Conservation (phyloP, 2,797 vertebrate species). For the Sebastes kiyomatsui region DNA sequence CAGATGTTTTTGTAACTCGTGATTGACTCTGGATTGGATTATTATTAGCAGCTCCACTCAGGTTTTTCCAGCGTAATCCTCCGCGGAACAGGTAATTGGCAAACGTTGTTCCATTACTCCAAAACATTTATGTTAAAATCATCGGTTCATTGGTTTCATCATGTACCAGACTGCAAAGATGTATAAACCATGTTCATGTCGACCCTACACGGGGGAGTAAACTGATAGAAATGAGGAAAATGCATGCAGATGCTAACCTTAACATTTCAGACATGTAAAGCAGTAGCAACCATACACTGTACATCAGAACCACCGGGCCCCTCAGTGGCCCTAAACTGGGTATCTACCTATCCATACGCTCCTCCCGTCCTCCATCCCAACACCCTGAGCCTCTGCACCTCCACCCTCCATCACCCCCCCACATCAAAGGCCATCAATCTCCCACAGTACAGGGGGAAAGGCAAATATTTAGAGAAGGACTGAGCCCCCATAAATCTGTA, state of each 20-base stretch:
- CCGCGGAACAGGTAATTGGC: slow-evolving; percentile 60
- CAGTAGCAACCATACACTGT: neutral
- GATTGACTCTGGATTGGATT: slow-evolving; percentile 67
- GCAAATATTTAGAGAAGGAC: slow-evolving; percentile 89
- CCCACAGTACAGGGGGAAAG: slow-evolving; percentile 84
- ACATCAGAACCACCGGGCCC: slow-evolving; percentile 11
- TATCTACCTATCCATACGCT: slow-evolving; percentile 54
- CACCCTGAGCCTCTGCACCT: slow-evolving; percentile 60
- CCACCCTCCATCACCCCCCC: slow-evolving; percentile 38
- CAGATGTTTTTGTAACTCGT: slow-evolving; percentile 74
- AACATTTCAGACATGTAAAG: neutral
- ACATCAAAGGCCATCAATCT: slow-evolving; percentile 88
- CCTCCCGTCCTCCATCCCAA: slow-evolving; percentile 57
- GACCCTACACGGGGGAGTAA: neutral
- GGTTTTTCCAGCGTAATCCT: slow-evolving; percentile 54
- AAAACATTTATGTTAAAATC: slow-evolving; percentile 51
- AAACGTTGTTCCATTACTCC: slow-evolving; percentile 36
- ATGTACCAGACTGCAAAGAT: slow-evolving; percentile 21
- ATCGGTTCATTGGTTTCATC: slow-evolving; percentile 32
- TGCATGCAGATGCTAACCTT: neutral
- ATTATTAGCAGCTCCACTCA: slow-evolving; percentile 64
- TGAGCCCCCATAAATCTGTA: slow-evolving; percentile 87
- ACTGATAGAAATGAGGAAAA: neutral
- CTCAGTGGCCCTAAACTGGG: slow-evolving; percentile 23
- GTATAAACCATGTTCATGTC: slow-evolving; percentile 1